Conservation (phyloP, 2,113 vertebrate species). For the Passer domesticus region DNA sequence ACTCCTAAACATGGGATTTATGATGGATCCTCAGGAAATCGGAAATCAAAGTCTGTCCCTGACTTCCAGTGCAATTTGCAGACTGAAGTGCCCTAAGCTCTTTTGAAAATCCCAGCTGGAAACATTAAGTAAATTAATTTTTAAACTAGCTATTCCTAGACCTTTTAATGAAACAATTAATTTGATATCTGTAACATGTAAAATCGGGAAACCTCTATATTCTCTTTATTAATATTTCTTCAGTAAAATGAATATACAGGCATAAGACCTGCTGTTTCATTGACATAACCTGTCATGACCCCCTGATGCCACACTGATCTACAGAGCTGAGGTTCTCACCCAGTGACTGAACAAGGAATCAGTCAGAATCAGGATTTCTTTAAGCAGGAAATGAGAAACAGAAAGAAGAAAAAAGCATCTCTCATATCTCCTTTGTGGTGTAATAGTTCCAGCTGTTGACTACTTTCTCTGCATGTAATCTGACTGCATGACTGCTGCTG, state of each 20-base stretch:
- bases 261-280: not conserved
- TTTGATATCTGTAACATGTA: not conserved
- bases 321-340: not conserved
- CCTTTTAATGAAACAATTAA: not conserved
- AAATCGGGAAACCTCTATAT: not conserved
- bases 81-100: not conserved
- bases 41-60: not conserved
- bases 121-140: slow-evolving; percentile 17
- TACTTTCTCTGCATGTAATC: not conserved
- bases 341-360: not conserved
- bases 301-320: not conserved
- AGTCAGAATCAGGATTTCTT: slow-evolving; percentile 3
- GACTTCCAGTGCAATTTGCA: not conserved
- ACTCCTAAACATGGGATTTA: not conserved
- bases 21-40: not conserved
- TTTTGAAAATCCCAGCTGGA: slow-evolving; percentile 17
- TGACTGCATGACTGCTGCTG: not conserved
- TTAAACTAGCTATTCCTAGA: slow-evolving; percentile 20
- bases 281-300: not conserved
- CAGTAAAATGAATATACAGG: not conserved
- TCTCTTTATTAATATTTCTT: not conserved
- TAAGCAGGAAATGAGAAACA: not conserved
- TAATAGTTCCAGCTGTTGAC: not conserved
- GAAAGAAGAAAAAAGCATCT: not conserved
- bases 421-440: not conserved